A percentile compares a stretch with the other conserved stretches of the same genome.
phyloP scores from a whole-genome alignment of 2,113 vertebrate genomes.

The Patagioenas fasciata region DNA sequence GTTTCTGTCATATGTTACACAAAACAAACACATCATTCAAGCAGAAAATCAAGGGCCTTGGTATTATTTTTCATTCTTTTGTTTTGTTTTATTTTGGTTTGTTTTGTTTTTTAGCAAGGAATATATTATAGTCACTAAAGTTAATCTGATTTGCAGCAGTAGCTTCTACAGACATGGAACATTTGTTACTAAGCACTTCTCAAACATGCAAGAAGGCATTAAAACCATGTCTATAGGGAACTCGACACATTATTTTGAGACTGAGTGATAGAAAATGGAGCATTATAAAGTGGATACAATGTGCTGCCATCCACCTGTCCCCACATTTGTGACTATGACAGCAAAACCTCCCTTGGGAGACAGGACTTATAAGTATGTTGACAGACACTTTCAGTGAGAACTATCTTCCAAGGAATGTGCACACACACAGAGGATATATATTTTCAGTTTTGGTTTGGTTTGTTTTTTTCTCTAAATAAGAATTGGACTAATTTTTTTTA shows the following conservation, averaged over 20 bases:
- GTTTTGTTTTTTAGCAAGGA: too few relatives aligned
- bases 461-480: background rate
- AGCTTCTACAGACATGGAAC: background rate
- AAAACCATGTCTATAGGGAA: background rate
- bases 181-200: background rate
- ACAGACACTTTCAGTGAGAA: background rate
- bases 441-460: too few relatives aligned
- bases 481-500: background rate
- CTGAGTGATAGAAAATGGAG: background rate
- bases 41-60: background rate
- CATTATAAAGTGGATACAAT: background rate
- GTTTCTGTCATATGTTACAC: background rate
- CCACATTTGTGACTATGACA: background rate
- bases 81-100: too few relatives aligned
- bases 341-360: background rate
- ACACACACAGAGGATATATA: fast-evolving
- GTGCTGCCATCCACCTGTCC: background rate
- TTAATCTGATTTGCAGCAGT: background rate
- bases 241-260: background rate
- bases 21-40: background rate
- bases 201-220: background rate
- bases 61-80: too few relatives aligned
- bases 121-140: background rate
- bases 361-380: background rate
- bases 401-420: background rate